Evolutionary conservation across 2,113 vertebrate species (phyloP).

Genomic region (Ctenodactylus gundi): DNA sequence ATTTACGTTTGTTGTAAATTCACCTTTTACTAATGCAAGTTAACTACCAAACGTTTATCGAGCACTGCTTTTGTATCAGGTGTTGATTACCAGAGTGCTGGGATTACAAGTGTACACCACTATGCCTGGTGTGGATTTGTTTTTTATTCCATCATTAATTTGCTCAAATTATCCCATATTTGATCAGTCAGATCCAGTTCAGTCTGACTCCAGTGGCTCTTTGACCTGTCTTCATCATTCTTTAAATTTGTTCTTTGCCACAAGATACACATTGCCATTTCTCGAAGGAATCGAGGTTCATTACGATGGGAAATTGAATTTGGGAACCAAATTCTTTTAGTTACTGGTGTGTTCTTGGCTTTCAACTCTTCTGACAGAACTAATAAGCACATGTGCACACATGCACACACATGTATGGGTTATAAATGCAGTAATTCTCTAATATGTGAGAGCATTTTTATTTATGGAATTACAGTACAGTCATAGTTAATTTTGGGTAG

Average conservation of each 20-base stretch:
- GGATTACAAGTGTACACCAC: not conserved
- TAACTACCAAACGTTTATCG: not conserved
- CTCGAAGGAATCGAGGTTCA: not conserved
- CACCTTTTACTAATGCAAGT: not conserved
- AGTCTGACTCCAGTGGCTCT: not conserved
- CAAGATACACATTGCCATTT: not conserved
- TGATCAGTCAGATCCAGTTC: not conserved
- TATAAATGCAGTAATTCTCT: no score
- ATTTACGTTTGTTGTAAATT: not conserved
- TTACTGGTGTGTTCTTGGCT: not conserved
- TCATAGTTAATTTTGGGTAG: not conserved
- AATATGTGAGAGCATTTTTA: no score
- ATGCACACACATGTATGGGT: not conserved
- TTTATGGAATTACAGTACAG: slow-evolving; percentile 36
- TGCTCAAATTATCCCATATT: not conserved
- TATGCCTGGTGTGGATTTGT: not conserved
- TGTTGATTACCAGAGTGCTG: not conserved
- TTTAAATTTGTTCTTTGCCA: not conserved
- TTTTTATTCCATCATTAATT: not conserved
- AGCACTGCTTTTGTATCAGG: not conserved
- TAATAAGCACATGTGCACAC: not conserved
- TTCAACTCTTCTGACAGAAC: not conserved
- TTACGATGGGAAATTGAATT: slow-evolving; percentile 6
- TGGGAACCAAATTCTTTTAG: slow-evolving; percentile 21
- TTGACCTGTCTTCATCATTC: not conserved